Percentiles rank a stretch among this genome's conserved stretches.
phyloP scores from a whole-genome alignment of 2,888 invertebrate genomes.

The Macropis europaea region DNA sequence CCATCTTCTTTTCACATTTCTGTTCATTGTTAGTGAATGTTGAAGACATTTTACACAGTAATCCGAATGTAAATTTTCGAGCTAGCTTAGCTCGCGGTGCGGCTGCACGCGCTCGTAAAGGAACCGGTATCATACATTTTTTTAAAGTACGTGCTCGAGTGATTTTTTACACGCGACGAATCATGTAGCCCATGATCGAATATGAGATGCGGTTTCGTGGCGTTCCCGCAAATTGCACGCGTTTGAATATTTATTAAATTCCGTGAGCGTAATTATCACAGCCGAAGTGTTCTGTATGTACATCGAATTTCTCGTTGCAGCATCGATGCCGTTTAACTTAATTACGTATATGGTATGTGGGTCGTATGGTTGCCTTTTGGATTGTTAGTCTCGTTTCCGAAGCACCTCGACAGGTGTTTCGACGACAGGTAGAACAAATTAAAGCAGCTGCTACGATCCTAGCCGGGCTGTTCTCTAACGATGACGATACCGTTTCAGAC shows the following conservation, averaged over 20 bases:
- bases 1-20: no score
- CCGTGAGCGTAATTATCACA: slow-evolving; percentile 9
- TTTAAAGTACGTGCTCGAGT: not conserved
- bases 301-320: not conserved
- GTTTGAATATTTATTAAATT: slow-evolving; percentile 20
- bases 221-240: not conserved
- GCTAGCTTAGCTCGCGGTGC: not conserved
- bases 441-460: slow-evolving; percentile 33
- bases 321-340: slow-evolving; percentile 14
- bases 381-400: slow-evolving; percentile 23
- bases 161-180: slow-evolving; percentile 10
- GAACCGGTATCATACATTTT: slow-evolving; percentile 29
- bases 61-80: slow-evolving; percentile 21
- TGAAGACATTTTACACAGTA: no score
- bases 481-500: slow-evolving; percentile 2
- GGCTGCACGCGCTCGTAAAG: not conserved
- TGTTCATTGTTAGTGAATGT: no score
- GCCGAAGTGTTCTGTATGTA: not conserved
- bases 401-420: slow-evolving; percentile 35
- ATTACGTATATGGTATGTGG: slow-evolving; percentile 37
- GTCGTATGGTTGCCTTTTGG: slow-evolving; percentile 21
- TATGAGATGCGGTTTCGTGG: not conserved
- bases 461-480: not conserved
- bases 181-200: not conserved
- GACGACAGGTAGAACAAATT: slow-evolving; percentile 24